Base-by-base conservation (phyloP, 2,888 invertebrate genomes). In the Elaeidobius kamerunicus region DNA sequence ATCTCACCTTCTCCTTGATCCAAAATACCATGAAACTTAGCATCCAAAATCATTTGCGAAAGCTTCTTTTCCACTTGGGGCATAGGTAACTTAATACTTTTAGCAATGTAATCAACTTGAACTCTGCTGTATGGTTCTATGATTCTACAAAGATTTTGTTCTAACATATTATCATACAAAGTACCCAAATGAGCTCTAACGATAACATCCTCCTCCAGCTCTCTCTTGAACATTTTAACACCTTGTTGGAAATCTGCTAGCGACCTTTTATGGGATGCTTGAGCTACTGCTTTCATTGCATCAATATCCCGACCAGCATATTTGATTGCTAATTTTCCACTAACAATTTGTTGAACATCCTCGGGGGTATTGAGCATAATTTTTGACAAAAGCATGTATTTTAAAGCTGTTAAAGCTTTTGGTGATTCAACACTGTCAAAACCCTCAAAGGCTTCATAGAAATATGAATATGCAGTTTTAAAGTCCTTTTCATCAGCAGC, bases 401-500 rank as follows among this genome's bases (percentile, higher is more conserved):
- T 99, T 14, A 99, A 78, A n/a, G 95, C 92, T 17, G 88, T 90
- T 19, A 98, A 75, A 2, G 99, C 98, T 73, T 91, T 94, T 3
- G 84, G 83, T 67, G 86, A 88, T 65, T 95, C 94, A 3, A 95
- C 90, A 61, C 94, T 95, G 74, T 97, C 97, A 73, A 93, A 97
- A 62, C 97, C 95, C 78, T 99, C 99, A 45, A 57, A 59, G n/a
- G 56, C 57, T 78, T 99, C 99, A 73, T 98, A 99, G 72, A 99
- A 99, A 72, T 99, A 99, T 49, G 98, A 99, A 76, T 95, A 99
- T 38, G 97, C 98, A 52, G 99, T 99, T 81, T 99, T 99, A 74
- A 99, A 99, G 71, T 99, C 99, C 65, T 92, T 87, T 74, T 99
- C 99, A 71, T 99, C 99, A n/a, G 98, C 98, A 7, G 99, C 99